A percentile compares a stretch with the other conserved stretches of the same genome.
These are phyloP conservation scores for Sitta carolinensis DNA, from an alignment of 2,797 vertebrate species.

Conservation along the genomic window DNA sequence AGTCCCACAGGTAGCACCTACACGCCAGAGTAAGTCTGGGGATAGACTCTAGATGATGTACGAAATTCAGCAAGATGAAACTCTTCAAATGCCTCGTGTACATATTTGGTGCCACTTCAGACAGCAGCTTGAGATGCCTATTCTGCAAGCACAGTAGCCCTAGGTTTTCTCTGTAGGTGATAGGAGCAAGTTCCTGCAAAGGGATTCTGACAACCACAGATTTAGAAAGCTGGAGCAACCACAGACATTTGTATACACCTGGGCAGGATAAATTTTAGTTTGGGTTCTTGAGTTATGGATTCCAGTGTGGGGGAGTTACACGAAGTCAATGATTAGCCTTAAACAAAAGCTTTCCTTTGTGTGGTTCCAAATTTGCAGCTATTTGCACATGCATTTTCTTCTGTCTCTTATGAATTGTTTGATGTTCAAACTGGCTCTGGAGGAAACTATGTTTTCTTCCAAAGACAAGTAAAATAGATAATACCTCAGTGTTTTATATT, in stretches of 20 bases:
- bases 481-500: constrained; percentile 6
- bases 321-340: not conserved
- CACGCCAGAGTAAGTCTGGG: not conserved
- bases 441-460: constrained; percentile 23
- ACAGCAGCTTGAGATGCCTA: not conserved
- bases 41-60: not conserved
- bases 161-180: not conserved
- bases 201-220: not conserved
- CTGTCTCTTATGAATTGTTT: not conserved
- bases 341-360: not conserved
- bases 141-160: not conserved
- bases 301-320: not conserved
- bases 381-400: constrained; percentile 23
- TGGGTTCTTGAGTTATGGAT: not conserved
- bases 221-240: not conserved
- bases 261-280: not conserved
- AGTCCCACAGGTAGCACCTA: not conserved
- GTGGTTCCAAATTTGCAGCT: not conserved
- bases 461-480: constrained; percentile 29
- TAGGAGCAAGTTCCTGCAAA: not conserved
- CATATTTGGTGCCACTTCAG: not conserved
- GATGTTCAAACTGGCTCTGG: not conserved
- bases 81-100: not conserved
- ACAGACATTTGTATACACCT: not conserved
- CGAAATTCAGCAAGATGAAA: not conserved